phyloP scores from a whole-genome alignment of 2,113 vertebrate species.

The Hippocampus guttulatus region DNA sequence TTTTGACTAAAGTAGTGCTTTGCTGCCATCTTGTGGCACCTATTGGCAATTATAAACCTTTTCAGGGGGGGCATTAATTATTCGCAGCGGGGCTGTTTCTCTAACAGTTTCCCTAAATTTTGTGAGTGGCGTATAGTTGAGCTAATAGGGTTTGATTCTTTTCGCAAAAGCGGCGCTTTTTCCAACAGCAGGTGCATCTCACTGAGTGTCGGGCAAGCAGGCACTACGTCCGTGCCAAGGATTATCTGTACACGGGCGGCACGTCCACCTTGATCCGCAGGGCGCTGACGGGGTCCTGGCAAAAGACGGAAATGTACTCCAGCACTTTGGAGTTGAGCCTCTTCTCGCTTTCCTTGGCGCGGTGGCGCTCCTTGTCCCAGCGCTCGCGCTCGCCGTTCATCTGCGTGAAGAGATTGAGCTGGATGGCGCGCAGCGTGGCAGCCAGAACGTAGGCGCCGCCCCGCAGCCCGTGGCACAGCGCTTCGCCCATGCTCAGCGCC shows the following conservation, averaged over 20 bases:
- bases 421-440: slow-evolving; percentile 57
- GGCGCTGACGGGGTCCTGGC: slow-evolving; percentile 67
- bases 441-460: slow-evolving; percentile 58
- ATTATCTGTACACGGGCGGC: slow-evolving; percentile 65
- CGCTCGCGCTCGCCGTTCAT: slow-evolving; percentile 61
- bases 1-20: no score
- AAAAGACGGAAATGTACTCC: slow-evolving; percentile 68
- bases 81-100: no score
- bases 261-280: slow-evolving; percentile 68
- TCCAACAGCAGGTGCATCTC: neutral
- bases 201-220: neutral
- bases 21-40: no score
- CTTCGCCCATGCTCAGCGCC: slow-evolving; percentile 50
- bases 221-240: neutral
- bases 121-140: no score
- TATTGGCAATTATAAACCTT: no score
- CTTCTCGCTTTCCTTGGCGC: slow-evolving; percentile 54
- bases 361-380: slow-evolving; percentile 60
- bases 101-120: no score
- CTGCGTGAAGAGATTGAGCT: slow-evolving; percentile 60
- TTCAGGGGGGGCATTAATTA: no score
- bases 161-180: neutral
- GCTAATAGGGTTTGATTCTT: neutral
- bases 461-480: slow-evolving; percentile 60
- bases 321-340: slow-evolving; percentile 56